A percentile compares a stretch with the other conserved stretches of the same genome.
phyloP scores from a whole-genome alignment of 2,888 invertebrate genomes.

The Sepioteuthis lessoniana region DNA sequence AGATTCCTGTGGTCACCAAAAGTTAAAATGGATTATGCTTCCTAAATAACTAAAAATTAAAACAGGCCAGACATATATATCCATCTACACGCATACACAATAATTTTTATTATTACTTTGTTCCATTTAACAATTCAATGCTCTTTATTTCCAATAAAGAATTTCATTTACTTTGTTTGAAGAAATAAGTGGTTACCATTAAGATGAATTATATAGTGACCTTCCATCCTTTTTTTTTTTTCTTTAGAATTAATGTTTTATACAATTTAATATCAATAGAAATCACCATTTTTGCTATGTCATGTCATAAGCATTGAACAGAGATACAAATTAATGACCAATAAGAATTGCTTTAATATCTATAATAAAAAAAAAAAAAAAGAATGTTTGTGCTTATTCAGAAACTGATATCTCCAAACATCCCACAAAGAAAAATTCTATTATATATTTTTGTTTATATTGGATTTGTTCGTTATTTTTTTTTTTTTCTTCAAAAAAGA shows the following conservation, averaged over 20 bases:
- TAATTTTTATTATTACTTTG: neutral
- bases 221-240: too few species aligned
- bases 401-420: neutral
- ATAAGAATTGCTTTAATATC: neutral
- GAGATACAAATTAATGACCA: neutral
- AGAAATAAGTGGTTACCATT: neutral
- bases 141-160: neutral
- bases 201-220: too few species aligned
- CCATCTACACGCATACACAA: neutral
- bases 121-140: neutral
- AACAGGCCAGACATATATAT: neutral
- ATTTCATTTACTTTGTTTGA: neutral
- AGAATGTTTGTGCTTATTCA: neutral
- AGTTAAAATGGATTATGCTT: neutral
- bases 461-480: neutral
- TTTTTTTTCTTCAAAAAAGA: neutral
- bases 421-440: neutral
- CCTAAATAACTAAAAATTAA: neutral
- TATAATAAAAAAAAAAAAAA: too few species aligned
- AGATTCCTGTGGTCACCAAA: conserved; percentile 33
- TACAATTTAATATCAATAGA: too few species aligned
- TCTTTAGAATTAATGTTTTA: too few species aligned
- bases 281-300: too few species aligned
- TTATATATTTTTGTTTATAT: neutral
- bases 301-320: too few species aligned